Evolutionary conservation across 2,113 vertebrate species (phyloP).

Genomic region (Micronisus gabar): DNA sequence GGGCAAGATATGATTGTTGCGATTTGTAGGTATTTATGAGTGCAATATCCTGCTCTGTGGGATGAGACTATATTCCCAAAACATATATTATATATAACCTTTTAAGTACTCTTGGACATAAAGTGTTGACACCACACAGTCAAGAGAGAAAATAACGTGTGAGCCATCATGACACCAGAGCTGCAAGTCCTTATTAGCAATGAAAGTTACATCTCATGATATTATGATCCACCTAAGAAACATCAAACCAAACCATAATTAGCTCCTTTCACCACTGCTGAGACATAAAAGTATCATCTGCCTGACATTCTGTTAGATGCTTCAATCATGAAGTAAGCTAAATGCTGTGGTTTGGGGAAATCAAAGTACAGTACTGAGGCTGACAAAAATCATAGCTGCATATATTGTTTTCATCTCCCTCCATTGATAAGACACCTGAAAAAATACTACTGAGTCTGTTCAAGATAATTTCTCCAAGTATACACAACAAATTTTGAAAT

Average conservation of each 20-base stretch:
- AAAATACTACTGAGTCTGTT: neutral
- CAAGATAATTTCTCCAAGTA: neutral
- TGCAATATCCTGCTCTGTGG: neutral
- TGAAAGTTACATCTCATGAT: neutral
- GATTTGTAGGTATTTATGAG: neutral
- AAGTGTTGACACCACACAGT: neutral
- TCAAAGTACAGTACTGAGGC: neutral
- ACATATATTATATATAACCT: neutral
- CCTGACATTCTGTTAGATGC: neutral
- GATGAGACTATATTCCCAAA: neutral
- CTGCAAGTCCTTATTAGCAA: neutral
- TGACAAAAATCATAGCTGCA: neutral
- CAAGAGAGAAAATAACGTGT: neutral
- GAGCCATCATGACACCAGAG: neutral
- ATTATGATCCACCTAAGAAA: neutral
- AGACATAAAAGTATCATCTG: neutral
- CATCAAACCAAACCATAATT: neutral
- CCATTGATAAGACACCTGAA: neutral
- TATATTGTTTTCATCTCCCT: neutral
- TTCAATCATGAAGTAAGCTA: neutral
- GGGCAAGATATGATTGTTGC: neutral
- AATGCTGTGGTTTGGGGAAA: neutral
- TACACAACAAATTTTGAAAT: neutral
- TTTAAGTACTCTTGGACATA: neutral
- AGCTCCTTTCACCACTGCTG: neutral